phyloP scores from a whole-genome alignment of 2,113 vertebrate genomes.

The Myiagra hebetior region DNA sequence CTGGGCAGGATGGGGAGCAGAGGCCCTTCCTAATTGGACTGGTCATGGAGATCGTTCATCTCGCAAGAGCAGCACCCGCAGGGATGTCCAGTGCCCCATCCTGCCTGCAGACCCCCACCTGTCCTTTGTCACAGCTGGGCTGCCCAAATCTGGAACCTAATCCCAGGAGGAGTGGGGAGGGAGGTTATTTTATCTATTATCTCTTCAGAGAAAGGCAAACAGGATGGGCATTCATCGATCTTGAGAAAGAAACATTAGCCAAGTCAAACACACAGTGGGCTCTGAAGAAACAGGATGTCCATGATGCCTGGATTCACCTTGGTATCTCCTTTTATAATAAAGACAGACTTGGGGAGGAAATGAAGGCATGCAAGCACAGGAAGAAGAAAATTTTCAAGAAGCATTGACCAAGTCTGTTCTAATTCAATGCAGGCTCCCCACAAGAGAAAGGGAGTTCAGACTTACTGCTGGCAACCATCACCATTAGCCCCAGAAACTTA shows the following conservation, averaged over 20 bases:
- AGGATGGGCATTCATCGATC: constrained; percentile 3
- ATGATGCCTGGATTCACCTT: constrained; percentile 35
- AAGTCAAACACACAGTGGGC: constrained; percentile 71
- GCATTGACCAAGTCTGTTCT: neutral
- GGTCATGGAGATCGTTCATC: neutral
- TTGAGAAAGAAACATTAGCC: constrained; percentile 48
- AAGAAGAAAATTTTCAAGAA: neutral
- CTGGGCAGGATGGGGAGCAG: neutral
- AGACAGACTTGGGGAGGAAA: neutral
- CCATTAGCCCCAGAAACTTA: neutral
- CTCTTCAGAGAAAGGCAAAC: constrained; percentile 56
- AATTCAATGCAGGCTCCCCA: neutral
- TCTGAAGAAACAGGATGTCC: constrained; percentile 75
- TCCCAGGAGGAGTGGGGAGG: neutral
- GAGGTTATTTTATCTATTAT: constrained; percentile 60
- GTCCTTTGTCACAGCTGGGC: constrained; percentile 68
- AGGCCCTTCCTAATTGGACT: neutral
- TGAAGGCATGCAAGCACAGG: neutral
- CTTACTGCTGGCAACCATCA: neutral
- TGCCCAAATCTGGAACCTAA: constrained; percentile 31
- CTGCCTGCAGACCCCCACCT: constrained; percentile 64
- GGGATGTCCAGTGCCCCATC: accelerated
- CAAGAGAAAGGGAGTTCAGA: neutral
- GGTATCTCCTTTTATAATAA: constrained; percentile 6
- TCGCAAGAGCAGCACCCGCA: neutral